These are phyloP conservation scores for Syngnathus scovelli DNA, from an alignment of 2,113 vertebrate species.

Conservation along the genomic window DNA sequence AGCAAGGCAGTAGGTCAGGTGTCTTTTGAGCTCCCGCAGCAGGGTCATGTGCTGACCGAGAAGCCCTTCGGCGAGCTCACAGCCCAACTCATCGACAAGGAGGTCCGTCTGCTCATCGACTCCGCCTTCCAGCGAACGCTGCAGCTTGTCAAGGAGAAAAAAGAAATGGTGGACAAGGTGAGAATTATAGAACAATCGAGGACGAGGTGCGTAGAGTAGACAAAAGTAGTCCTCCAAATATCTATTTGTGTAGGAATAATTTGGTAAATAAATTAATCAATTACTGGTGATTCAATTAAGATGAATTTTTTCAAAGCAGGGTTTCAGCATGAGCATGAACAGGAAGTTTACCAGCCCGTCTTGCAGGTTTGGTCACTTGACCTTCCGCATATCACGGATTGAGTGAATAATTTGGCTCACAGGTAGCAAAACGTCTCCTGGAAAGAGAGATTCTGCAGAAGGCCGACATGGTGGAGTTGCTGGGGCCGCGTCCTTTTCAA, in stretches of 20 bases:
- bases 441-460: slow-evolving; percentile 90
- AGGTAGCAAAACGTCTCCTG: slow-evolving; percentile 88
- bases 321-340: too few relatives aligned
- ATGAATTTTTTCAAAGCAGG: too few relatives aligned
- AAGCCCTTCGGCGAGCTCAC: slow-evolving; percentile 86
- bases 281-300: too few relatives aligned
- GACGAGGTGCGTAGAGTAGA: background rate
- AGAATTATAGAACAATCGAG: slow-evolving; percentile 1
- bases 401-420: slow-evolving; percentile 15
- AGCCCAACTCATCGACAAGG: slow-evolving; percentile 73
- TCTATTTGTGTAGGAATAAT: background rate
- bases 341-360: too few relatives aligned
- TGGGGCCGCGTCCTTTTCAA: slow-evolving; percentile 85
- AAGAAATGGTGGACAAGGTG: slow-evolving; percentile 89
- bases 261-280: too few relatives aligned
- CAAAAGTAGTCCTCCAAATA: background rate
- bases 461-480: slow-evolving; percentile 86
- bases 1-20: slow-evolving; percentile 89
- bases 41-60: slow-evolving; percentile 80
- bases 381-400: background rate
- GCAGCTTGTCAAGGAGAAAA: slow-evolving; percentile 76
- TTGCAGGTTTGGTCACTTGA: too few relatives aligned
- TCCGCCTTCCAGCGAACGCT: slow-evolving; percentile 65
- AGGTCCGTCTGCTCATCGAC: slow-evolving; percentile 70
- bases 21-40: slow-evolving; percentile 87